A percentile compares a stretch with the other conserved stretches of the same genome.
These are phyloP conservation scores for Osmerus eperlanus DNA, from an alignment of 2,113 vertebrate species.

Conservation along the genomic window DNA sequence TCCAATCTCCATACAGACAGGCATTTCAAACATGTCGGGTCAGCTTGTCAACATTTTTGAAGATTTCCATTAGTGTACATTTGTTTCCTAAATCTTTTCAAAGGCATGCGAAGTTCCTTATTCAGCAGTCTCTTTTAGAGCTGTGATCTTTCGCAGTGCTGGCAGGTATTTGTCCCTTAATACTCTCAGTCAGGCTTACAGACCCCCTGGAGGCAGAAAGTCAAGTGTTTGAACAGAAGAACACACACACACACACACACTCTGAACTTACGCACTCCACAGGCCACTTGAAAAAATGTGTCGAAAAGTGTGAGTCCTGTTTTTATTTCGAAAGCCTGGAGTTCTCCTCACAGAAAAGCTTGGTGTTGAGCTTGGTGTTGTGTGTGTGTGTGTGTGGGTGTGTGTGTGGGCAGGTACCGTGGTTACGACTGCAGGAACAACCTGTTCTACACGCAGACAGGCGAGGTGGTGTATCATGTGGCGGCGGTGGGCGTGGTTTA, in stretches of 20 bases:
- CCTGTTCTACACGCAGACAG: constrained; percentile 90
- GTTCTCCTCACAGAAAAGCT: neutral
- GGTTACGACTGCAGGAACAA: constrained; percentile 97
- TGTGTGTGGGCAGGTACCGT: constrained; percentile 35
- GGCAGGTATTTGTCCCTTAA: neutral
- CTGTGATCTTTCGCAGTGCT: too few relatives aligned
- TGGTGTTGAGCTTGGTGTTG: neutral
- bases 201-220: neutral
- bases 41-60: neutral
- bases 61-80: neutral
- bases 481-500: constrained; percentile 89
- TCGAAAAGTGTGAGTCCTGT: neutral
- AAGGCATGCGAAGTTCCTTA: neutral
- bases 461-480: constrained; percentile 93
- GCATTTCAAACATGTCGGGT: too few relatives aligned
- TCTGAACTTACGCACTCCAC: neutral
- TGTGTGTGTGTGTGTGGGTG: constrained; percentile 8
- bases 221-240: neutral
- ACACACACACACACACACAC: neutral
- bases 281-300: neutral
- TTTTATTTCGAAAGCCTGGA: neutral
- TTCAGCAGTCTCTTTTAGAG: too few relatives aligned
- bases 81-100: neutral
- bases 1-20: too few relatives aligned
- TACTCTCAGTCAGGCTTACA: neutral